These are phyloP conservation scores for Esox lucius DNA, from an alignment of 2,797 vertebrate genomes.

Conservation along the genomic window DNA sequence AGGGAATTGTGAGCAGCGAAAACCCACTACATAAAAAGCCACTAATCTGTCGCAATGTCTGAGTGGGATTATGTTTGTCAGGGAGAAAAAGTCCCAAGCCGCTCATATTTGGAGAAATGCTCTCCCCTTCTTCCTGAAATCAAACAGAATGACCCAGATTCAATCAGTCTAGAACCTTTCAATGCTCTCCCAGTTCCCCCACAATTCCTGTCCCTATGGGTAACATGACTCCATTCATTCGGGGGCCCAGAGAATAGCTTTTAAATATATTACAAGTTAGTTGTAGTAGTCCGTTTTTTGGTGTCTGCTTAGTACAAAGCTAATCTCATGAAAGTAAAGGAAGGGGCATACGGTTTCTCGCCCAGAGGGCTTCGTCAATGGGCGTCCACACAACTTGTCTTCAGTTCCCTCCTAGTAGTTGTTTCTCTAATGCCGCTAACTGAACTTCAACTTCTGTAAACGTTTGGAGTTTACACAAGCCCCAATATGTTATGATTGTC, in stretches of 20 bases:
- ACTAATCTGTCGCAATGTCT: constrained; percentile 65
- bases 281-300: constrained; percentile 31
- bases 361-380: constrained; percentile 31
- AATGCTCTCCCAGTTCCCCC: background rate
- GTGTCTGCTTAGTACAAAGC: constrained; percentile 42
- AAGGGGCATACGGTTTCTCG: constrained; percentile 39
- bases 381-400: constrained; percentile 15
- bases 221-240: constrained; percentile 33
- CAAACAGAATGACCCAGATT: constrained; percentile 28
- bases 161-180: constrained; percentile 50
- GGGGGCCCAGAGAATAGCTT: constrained; percentile 31
- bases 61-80: constrained; percentile 68
- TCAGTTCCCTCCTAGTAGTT: background rate
- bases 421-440: constrained; percentile 35
- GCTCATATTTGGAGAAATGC: constrained; percentile 31
- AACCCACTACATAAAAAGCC: constrained; percentile 57
- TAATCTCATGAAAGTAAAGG: constrained; percentile 54
- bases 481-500: background rate
- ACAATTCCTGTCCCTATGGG: background rate
- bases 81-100: constrained; percentile 43
- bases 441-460: constrained; percentile 12
- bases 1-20: constrained; percentile 57
- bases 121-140: constrained; percentile 40
- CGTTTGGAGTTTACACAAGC: background rate
- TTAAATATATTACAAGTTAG: constrained; percentile 24